Conservation (phyloP, 2,113 vertebrate species). For the Leucosticte australis region DNA sequence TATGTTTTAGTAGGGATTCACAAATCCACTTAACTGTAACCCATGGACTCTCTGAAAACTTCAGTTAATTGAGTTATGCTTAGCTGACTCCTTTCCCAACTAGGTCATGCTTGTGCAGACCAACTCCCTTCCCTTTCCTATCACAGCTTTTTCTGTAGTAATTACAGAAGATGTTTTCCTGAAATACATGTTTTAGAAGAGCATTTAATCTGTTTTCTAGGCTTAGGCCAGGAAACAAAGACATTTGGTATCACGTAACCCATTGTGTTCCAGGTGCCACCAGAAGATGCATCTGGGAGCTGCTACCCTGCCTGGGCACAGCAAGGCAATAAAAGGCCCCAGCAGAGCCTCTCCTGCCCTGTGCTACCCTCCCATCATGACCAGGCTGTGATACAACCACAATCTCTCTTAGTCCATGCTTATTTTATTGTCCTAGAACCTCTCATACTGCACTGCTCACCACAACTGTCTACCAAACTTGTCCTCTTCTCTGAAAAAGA, state of each 20-base stretch:
- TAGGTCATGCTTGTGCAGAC: not conserved
- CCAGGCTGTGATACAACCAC: not conserved
- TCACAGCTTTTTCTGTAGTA: not conserved
- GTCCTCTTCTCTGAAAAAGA: not conserved
- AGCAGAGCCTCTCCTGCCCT: not conserved
- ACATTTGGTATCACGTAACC: not conserved
- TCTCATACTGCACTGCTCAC: not conserved
- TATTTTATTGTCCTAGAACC: not conserved
- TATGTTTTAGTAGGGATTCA: not conserved
- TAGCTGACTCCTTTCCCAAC: not conserved
- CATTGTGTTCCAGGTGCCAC: not conserved
- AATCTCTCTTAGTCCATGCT: not conserved
- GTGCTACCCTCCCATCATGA: rapidly evolving
- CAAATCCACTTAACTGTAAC: not conserved
- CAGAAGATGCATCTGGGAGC: not conserved
- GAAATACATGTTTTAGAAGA: not conserved
- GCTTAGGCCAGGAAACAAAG: not conserved
- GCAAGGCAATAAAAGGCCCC: rapidly evolving
- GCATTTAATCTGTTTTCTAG: not conserved
- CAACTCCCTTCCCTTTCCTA: conserved; percentile 52
- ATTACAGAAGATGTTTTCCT: conserved; percentile 13
- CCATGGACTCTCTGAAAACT: not conserved
- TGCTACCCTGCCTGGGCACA: not conserved
- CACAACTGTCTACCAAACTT: not conserved
- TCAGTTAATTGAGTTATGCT: not conserved